Conservation (phyloP, 2,113 vertebrate genomes). For the Shinisaurus crocodilurus region DNA sequence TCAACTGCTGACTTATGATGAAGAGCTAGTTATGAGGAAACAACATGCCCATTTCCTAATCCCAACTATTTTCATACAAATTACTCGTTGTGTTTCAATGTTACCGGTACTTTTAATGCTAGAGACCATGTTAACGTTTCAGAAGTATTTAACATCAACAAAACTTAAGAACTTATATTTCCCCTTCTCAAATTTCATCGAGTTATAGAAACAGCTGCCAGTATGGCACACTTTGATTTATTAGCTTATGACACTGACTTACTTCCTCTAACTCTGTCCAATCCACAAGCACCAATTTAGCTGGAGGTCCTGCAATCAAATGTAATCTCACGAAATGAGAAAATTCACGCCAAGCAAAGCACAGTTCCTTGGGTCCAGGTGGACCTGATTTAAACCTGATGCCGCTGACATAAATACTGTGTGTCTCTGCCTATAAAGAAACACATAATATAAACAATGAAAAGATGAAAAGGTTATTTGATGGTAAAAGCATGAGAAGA, state of each 20-base stretch:
- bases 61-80: not conserved
- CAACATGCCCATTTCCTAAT: not conserved
- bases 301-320: constrained; percentile 83
- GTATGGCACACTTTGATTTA: accelerated
- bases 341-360: constrained; percentile 84
- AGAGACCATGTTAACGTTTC: not conserved
- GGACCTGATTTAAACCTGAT: constrained; percentile 79
- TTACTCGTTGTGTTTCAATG: not conserved
- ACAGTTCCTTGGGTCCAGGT: constrained; percentile 84
- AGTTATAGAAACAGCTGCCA: not conserved
- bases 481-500: not conserved
- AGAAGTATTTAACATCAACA: not conserved
- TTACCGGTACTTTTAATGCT: not conserved
- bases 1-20: not conserved
- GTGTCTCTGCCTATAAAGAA: constrained; percentile 78
- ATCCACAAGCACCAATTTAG: constrained; percentile 80
- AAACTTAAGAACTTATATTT: not conserved
- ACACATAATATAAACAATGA: constrained; percentile 15
- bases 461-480: not conserved
- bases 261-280: constrained; percentile 80
- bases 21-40: not conserved
- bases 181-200: not conserved
- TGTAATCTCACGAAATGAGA: constrained; percentile 78
- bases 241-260: constrained; percentile 36
- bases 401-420: constrained; percentile 80